These are phyloP conservation scores for Pristionchus arcanus DNA, from an alignment of 2,888 invertebrate genomes.

Conservation along the genomic window DNA sequence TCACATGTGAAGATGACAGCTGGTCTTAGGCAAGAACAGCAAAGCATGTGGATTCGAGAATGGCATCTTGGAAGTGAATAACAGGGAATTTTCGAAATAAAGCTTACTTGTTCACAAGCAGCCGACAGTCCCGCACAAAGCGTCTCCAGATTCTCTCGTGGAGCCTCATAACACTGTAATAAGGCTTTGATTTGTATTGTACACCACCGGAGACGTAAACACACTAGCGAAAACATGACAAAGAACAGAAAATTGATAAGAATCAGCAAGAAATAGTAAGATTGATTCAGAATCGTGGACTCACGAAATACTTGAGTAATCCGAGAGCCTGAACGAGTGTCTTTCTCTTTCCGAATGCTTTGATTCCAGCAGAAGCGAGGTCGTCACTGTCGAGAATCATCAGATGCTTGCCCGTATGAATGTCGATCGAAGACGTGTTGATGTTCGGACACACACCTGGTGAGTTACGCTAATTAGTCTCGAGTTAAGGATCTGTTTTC, in stretches of 20 bases:
- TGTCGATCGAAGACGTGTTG: conserved; percentile 83
- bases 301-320: conserved; percentile 88
- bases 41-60: not conserved
- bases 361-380: conserved; percentile 90
- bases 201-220: too few relatives aligned
- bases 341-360: conserved; percentile 93
- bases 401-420: conserved; percentile 85
- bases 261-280: too few relatives aligned
- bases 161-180: conserved; percentile 90
- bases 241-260: too few relatives aligned
- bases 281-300: conserved; percentile 80
- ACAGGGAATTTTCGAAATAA: not conserved
- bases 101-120: conserved; percentile 80
- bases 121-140: conserved; percentile 90
- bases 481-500: not conserved
- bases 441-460: conserved; percentile 49
- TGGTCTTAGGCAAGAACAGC: conserved; percentile 58
- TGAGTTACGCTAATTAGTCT: not conserved
- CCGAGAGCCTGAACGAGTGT: conserved; percentile 93
- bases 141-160: conserved; percentile 93
- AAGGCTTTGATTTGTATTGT: not conserved
- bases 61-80: not conserved
- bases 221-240: too few relatives aligned
- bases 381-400: conserved; percentile 91
- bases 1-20: not conserved